A percentile compares a stretch with the other conserved stretches of the same genome.
Conservation (phyloP, 2,888 invertebrate species). For the Abscondita cerata region DNA sequence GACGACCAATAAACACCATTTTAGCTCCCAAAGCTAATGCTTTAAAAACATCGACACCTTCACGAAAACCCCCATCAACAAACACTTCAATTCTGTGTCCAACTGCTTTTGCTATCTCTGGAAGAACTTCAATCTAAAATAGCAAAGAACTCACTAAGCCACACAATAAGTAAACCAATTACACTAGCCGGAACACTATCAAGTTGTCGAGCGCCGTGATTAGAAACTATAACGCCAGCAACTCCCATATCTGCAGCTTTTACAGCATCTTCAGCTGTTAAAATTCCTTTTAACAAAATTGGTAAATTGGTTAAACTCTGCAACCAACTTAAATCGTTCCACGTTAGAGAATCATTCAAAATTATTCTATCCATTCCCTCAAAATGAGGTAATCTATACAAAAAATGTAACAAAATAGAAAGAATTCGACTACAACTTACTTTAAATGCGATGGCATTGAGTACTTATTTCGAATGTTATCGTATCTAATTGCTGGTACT, state of each 20-base stretch:
- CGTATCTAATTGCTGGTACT: constrained; percentile 80
- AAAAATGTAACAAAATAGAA: background rate
- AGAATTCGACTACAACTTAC: constrained; percentile 54
- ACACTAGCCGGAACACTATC: constrained; percentile 86
- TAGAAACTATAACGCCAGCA: constrained; percentile 86
- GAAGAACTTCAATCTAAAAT: constrained; percentile 78
- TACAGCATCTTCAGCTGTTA: constrained; percentile 86
- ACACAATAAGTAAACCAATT: too few species aligned
- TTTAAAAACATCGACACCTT: constrained; percentile 89
- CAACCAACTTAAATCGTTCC: constrained; percentile 90
- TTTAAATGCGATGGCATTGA: constrained; percentile 79
- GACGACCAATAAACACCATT: constrained; percentile 89
- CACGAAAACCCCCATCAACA: constrained; percentile 85
- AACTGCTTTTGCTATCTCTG: constrained; percentile 79
- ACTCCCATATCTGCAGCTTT: constrained; percentile 77
- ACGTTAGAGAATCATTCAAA: constrained; percentile 84
- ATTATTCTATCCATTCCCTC: constrained; percentile 70
- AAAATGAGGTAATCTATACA: constrained; percentile 88
- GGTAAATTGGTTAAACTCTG: constrained; percentile 79
- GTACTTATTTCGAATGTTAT: constrained; percentile 86
- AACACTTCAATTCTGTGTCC: constrained; percentile 77
- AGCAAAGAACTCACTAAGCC: too few species aligned
- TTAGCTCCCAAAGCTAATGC: constrained; percentile 89
- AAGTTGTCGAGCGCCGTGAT: constrained; percentile 92
- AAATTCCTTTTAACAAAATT: constrained; percentile 84